Base-by-base conservation (phyloP, 2,113 vertebrate species). In the Stercorarius parasiticus region DNA sequence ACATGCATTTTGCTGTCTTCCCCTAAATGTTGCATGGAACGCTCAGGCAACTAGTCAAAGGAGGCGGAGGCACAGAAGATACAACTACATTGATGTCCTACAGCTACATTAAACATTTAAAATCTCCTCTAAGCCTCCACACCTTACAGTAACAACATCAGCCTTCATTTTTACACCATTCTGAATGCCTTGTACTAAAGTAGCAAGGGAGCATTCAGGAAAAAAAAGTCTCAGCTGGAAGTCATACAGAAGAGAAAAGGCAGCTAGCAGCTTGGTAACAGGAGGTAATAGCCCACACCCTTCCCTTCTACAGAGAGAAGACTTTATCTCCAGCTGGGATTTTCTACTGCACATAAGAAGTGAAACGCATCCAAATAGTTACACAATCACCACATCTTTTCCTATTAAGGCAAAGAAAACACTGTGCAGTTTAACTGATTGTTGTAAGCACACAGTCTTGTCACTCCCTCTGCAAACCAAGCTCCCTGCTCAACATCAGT, bases 381-480 rank as follows among this genome's bases (percentile, higher is more conserved):
- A 94, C 64, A 92, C 58, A 96, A 96, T 74, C 93, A 94, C 43
- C 93, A 93, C 94, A 93, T 96, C 92, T 95, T 97, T 88, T 89
- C 97, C 96, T 93, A 98, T 97, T 96, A 97, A 96, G 95, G 94
- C 91, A 93, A 97, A 97, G 93, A 97, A 93, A 95, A 94, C 61
- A 92, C 74, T 79, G 73, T 36, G 70, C 79, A 93, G 81, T 95
- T 97, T 95, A 95, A 97, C 81, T 90, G 94, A 91, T 50, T 71
- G 91, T 50, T 92, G 53, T 65, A 92, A 90, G 93, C 72, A 85
- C 34, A 93, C 84, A 93, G 84, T 62, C 89, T 55, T 80, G 59
- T 27, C 77, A 71, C 92, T 94, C 76, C 83, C 69, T 80, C 79
- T 82, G 80, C 91, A 96, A 95, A 95, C 52, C 87, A 53, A 95